Evolutionary conservation across 2,113 vertebrate species (phyloP).

Genomic region (Sardina pilchardus): DNA sequence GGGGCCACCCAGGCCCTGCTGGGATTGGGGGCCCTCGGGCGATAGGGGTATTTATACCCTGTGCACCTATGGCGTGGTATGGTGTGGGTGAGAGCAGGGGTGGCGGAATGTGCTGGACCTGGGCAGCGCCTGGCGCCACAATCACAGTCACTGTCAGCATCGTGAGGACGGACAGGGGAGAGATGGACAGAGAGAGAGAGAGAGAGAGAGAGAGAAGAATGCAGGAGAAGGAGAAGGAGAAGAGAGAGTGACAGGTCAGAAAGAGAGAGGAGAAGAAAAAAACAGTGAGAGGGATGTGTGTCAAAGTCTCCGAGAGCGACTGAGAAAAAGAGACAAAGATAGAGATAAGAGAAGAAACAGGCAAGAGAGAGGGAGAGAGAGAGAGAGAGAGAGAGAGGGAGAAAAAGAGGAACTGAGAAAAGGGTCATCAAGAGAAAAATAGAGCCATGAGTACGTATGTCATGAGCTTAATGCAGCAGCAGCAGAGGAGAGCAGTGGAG

Average conservation of each 20-base stretch:
- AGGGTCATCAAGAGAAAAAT: not conserved
- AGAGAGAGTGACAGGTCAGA: no score
- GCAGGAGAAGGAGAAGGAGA: no score
- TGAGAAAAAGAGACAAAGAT: not conserved
- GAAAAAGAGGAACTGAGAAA: not conserved
- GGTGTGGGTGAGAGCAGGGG: slow-evolving; percentile 48
- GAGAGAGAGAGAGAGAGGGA: not conserved
- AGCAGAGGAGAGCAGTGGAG: not conserved
- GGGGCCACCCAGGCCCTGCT: slow-evolving; percentile 66
- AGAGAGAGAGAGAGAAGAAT: not conserved
- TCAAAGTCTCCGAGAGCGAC: no score
- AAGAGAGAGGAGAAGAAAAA: no score
- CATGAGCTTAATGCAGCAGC: not conserved
- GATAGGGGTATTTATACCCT: slow-evolving; percentile 73
- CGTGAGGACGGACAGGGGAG: not conserved
- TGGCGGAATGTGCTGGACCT: slow-evolving; percentile 38
- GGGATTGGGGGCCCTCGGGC: slow-evolving; percentile 57
- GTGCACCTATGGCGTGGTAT: slow-evolving; percentile 57
- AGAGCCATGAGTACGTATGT: not conserved
- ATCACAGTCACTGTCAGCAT: slow-evolving; percentile 47
- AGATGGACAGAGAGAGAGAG: not conserved
- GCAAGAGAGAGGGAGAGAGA: no score
- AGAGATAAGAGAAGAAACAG: not conserved
- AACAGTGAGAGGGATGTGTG: no score
- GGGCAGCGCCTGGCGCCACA: slow-evolving; percentile 37